A percentile compares a stretch with the other conserved stretches of the same genome.
Conservation (phyloP, 2,113 vertebrate genomes). For the Sphyrna mokarran region DNA sequence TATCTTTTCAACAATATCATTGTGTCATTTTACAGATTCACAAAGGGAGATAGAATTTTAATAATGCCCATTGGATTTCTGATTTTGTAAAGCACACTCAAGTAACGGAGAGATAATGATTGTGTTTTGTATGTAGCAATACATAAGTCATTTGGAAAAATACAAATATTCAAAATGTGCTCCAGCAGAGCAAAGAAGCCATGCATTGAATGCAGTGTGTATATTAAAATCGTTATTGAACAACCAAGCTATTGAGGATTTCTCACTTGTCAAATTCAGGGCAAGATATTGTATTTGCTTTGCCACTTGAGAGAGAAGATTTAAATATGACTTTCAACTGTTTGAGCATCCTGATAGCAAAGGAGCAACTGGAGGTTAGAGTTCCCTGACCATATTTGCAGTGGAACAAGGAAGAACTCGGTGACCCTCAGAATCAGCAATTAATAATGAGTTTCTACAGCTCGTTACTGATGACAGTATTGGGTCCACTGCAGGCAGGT, state of each 20-base stretch:
- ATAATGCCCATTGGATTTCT: not conserved
- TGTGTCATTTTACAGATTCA: not conserved
- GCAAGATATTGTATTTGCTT: not conserved
- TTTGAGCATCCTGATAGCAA: not conserved
- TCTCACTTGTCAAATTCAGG: conserved; percentile 6
- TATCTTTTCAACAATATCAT: not conserved
- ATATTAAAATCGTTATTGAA: not conserved
- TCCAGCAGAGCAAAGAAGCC: not conserved
- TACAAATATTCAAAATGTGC: not conserved
- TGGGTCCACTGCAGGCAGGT: not conserved
- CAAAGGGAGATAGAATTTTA: not conserved
- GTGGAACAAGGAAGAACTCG: not conserved
- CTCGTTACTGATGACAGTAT: not conserved
- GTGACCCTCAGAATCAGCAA: not conserved
- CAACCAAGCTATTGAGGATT: not conserved
- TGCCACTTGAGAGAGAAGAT: not conserved
- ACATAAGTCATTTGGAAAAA: not conserved
- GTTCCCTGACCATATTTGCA: not conserved
- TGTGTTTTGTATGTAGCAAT: not conserved
- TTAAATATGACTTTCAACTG: not conserved
- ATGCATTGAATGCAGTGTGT: not conserved
- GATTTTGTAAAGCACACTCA: not conserved
- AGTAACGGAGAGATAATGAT: not conserved
- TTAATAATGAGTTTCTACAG: not conserved
- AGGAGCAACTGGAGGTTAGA: not conserved